Evolutionary conservation across 1,140 invertebrate genomes (phyloP).

Genomic region (Polyergus mexicanus): DNA sequence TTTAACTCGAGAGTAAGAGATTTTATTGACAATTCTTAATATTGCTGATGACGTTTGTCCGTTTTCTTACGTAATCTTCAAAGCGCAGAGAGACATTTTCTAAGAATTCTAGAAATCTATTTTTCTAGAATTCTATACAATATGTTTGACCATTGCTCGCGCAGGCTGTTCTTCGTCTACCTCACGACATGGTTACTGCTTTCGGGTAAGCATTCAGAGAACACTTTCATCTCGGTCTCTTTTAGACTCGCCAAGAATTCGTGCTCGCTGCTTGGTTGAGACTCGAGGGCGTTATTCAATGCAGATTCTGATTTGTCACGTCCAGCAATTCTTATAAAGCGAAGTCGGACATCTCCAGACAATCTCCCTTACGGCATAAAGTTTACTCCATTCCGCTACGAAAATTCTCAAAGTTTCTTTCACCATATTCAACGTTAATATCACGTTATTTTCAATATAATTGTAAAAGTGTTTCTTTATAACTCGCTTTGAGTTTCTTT

Average conservation of each 20-base stretch:
- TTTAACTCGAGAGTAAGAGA: conserved; percentile 2
- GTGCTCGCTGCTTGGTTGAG: conserved; percentile 14
- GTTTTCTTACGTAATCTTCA: not conserved
- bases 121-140: conserved; percentile 39
- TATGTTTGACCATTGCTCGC: conserved; percentile 16
- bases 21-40: conserved; percentile 8
- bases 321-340: conserved; percentile 30
- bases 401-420: conserved; percentile 39
- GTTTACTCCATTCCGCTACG: conserved; percentile 31
- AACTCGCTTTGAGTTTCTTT: not conserved
- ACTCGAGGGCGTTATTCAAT: conserved; percentile 45
- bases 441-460: conserved; percentile 34
- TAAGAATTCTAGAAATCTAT: conserved; percentile 7
- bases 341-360: conserved; percentile 24
- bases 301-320: conserved; percentile 53
- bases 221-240: conserved; percentile 53
- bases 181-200: conserved; percentile 45
- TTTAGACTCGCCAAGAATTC: conserved; percentile 36
- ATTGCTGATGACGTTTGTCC: not conserved
- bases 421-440: not conserved
- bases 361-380: conserved; percentile 29
- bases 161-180: not conserved
- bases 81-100: conserved; percentile 5
- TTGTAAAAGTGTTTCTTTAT: not conserved
- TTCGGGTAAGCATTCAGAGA: conserved; percentile 44